Percentiles rank a stretch among this genome's conserved stretches.
These are phyloP conservation scores for Steinernema feltiae DNA, from an alignment of 1,140 invertebrate species.

Conservation along the genomic window DNA sequence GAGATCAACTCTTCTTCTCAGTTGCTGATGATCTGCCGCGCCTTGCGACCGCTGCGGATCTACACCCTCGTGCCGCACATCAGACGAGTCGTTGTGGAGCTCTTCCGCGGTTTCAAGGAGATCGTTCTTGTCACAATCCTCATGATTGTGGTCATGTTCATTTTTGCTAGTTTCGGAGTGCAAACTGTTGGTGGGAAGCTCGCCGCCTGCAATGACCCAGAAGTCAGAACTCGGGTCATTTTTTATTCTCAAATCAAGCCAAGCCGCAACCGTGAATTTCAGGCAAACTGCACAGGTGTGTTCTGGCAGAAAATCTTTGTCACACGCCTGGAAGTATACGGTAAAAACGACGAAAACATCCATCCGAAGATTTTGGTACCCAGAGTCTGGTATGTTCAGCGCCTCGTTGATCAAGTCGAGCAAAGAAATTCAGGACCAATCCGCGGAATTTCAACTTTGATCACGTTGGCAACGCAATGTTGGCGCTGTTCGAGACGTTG, in stretches of 20 bases:
- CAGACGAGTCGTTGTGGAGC: constrained; percentile 97
- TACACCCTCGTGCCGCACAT: constrained; percentile 99
- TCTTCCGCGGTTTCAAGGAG: constrained; percentile 96
- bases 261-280: constrained; percentile 34
- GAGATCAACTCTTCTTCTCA: constrained; percentile 85
- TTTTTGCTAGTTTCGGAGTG: constrained; percentile 97
- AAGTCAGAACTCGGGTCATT: constrained; percentile 57
- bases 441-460: constrained; percentile 78
- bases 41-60: constrained; percentile 87
- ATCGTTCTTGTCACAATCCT: constrained; percentile 92
- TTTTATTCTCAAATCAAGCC: not conserved
- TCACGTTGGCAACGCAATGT: constrained; percentile 94
- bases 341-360: constrained; percentile 69
- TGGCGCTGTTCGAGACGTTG: constrained; percentile 94
- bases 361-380: constrained; percentile 93
- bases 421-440: constrained; percentile 45
- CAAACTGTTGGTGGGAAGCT: constrained; percentile 91
- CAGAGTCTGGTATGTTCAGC: constrained; percentile 74
- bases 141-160: constrained; percentile 92
- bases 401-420: not conserved
- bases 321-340: constrained; percentile 87
- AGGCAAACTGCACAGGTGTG: constrained; percentile 88
- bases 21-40: constrained; percentile 88
- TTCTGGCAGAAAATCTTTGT: constrained; percentile 91
- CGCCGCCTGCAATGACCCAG: constrained; percentile 89